Evolutionary conservation across 2,113 vertebrate genomes (phyloP).

Genomic region (Lepidothrix coronata): DNA sequence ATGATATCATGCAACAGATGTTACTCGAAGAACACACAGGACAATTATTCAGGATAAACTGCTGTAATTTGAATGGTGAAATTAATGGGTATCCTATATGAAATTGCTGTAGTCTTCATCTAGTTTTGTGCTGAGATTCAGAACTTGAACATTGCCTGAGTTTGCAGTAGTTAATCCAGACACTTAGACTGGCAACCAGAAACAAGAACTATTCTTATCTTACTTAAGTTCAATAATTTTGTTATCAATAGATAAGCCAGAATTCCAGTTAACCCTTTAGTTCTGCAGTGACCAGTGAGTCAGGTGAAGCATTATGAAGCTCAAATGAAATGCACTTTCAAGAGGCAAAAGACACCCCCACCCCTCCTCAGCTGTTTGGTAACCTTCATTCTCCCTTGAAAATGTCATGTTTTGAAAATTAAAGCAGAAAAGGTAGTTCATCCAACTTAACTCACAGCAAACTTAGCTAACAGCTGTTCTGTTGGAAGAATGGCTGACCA

Average conservation of each 20-base stretch:
- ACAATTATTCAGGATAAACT: constrained; percentile 21
- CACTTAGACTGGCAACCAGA: neutral
- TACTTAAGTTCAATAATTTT: neutral
- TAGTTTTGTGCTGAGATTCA: neutral
- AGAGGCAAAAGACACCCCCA: neutral
- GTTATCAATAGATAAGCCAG: neutral
- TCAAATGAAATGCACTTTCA: neutral
- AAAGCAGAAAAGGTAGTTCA: neutral
- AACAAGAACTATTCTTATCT: neutral
- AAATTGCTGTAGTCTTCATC: neutral
- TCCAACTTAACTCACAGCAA: neutral
- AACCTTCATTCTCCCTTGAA: neutral
- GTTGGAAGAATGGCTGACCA: neutral
- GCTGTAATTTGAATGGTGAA: neutral
- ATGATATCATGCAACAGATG: constrained; percentile 55
- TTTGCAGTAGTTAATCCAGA: neutral
- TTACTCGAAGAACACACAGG: constrained; percentile 11
- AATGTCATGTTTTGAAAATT: neutral
- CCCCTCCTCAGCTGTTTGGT: neutral
- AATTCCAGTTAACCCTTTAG: neutral
- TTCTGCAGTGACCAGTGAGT: neutral
- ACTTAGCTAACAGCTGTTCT: neutral
- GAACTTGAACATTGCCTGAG: neutral
- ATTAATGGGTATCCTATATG: neutral
- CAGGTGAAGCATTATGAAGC: neutral